These are phyloP conservation scores for Columba janthina DNA, from an alignment of 2,113 vertebrate species.

Conservation along the genomic window DNA sequence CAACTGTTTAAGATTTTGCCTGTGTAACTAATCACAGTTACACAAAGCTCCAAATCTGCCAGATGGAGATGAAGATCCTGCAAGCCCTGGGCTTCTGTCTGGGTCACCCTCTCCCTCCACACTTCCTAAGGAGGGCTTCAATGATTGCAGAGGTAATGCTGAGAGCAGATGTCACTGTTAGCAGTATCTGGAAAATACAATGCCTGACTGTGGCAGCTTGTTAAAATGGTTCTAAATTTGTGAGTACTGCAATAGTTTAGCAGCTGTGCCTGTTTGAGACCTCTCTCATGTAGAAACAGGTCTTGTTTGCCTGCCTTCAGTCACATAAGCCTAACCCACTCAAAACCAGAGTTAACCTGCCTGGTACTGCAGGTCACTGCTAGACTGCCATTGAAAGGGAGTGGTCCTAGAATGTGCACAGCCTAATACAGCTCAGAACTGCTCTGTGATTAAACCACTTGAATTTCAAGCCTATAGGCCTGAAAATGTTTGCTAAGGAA, in stretches of 20 bases:
- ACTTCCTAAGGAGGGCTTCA: conserved; percentile 84
- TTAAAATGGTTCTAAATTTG: neutral
- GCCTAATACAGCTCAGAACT: neutral
- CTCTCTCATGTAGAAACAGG: neutral
- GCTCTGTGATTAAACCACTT: neutral
- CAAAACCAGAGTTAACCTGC: neutral
- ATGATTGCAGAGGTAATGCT: conserved; percentile 80
- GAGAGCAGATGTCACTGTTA: neutral
- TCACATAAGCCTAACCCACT: neutral
- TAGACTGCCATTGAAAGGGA: neutral
- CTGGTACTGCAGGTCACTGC: neutral
- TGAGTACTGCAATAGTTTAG: neutral
- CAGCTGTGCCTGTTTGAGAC: neutral
- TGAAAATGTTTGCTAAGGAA: neutral
- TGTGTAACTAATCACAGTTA: conserved; percentile 79
- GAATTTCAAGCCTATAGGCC: neutral
- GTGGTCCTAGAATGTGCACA: neutral
- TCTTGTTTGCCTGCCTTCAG: neutral
- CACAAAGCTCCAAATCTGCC: conserved; percentile 78
- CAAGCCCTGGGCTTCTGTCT: conserved; percentile 80
- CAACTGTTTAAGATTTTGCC: conserved; percentile 78
- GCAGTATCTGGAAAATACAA: neutral
- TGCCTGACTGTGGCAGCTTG: neutral
- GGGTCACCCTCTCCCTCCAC: conserved; percentile 77
- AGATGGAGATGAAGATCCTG: conserved; percentile 86